Evolutionary conservation across 1,140 invertebrate genomes (phyloP).

Genomic region (Scaptomyza hsui): DNA sequence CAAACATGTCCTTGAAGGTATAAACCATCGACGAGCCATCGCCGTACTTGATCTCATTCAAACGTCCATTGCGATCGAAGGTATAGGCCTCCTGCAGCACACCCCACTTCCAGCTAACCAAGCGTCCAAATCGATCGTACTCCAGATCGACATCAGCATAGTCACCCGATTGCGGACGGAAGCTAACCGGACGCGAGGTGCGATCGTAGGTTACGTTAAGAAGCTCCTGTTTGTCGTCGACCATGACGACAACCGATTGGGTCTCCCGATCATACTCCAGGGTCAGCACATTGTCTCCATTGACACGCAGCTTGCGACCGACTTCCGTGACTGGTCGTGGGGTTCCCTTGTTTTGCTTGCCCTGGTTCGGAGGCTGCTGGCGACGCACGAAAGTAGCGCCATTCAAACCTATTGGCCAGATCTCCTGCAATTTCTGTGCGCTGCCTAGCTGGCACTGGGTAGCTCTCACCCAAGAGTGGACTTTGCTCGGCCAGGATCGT

Average conservation of each 20-base stretch:
- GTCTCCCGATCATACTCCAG: constrained; percentile 96
- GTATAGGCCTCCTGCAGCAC: constrained; percentile 94
- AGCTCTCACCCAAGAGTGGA: constrained; percentile 93
- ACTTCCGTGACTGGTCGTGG: constrained; percentile 90
- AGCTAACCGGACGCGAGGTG: constrained; percentile 94
- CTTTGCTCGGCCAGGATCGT: constrained; percentile 92
- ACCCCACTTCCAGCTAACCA: constrained; percentile 96
- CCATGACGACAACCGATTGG: constrained; percentile 94
- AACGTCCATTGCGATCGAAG: constrained; percentile 93
- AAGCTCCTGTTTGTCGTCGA: constrained; percentile 94
- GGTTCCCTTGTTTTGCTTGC: constrained; percentile 86
- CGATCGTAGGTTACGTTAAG: constrained; percentile 96
- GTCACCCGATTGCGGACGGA: constrained; percentile 93
- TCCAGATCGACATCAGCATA: constrained; percentile 95
- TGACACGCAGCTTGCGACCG: constrained; percentile 92
- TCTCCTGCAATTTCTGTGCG: constrained; percentile 94
- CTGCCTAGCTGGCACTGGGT: constrained; percentile 95
- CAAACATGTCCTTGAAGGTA: constrained; percentile 94
- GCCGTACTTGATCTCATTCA: constrained; percentile 94
- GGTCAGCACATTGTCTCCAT: constrained; percentile 95
- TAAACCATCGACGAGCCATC: constrained; percentile 94
- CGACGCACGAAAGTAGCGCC: constrained; percentile 94
- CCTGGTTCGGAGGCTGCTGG: constrained; percentile 84
- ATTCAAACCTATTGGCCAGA: constrained; percentile 96
- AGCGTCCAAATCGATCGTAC: constrained; percentile 95